Base-by-base conservation (phyloP, 2,797 vertebrate genomes). In the Neopelma chrysocephalum region DNA sequence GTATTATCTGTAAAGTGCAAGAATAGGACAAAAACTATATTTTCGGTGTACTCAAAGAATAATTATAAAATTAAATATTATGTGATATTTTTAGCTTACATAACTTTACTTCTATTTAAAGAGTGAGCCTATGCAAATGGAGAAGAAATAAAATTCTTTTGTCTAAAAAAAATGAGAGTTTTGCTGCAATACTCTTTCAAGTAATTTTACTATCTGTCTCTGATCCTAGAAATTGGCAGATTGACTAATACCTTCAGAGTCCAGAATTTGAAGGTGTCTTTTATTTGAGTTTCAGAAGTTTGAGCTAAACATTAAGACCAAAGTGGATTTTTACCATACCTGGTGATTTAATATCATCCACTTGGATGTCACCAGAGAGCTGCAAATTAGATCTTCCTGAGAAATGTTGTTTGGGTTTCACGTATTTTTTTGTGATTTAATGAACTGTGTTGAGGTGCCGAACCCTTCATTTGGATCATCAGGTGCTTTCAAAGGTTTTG, bases 221-320 rank as follows among this genome's bases (percentile, higher is more conserved):
- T 71, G 61, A 86, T 88, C 48, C 60, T 71, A 75, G 53, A 91
- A 95, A 75, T 1, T 88, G 56, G 62, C 43, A 91, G 75, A 73
- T 22, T 51, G 34, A 78, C 76, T 53, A 56, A 56, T 13, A 43
- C 9, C 25, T 57, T 80, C 51, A 62, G 54, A 85, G 26, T 38
- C 27, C n/a, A 56, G 40, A 79, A 40, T 62, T 14, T 1, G 4
- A 75, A 94, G 19, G 6, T 50, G 32, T 50, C 53, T 93, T 91
- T 79, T 50, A 72, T 76, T 88, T 83, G 42, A 48, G 76, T 78
- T 83, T 92, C 81, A 89, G 81, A 94, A 91, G 15, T 78, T 51
- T 34, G 57, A 91, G 68, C 20, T 65, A 91, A 92, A 89, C 5
- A 47, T n/a, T 61, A 89, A 71, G 61, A 88, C 73, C 31, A 78